Evolutionary conservation across 2,113 vertebrate genomes (phyloP).

Genomic region (Alligator mississippiensis): DNA sequence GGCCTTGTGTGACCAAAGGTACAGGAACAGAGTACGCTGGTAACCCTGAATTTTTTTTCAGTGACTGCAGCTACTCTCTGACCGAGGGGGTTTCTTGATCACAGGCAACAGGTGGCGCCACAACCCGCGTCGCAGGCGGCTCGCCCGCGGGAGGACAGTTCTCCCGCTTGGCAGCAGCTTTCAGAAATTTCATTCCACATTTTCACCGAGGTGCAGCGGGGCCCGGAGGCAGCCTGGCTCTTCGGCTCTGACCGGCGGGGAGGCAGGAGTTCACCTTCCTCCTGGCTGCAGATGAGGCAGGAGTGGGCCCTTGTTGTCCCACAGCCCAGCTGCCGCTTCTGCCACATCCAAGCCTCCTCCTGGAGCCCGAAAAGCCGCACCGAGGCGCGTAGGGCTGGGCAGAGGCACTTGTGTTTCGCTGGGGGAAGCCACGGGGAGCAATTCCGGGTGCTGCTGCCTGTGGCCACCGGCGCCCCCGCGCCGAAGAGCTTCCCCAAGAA

Average conservation of each 20-base stretch:
- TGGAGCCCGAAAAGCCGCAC: no score
- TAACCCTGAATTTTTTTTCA: neutral
- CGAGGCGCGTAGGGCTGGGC: neutral
- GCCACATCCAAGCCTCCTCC: no score
- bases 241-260: no score
- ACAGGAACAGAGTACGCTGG: neutral
- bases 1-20: neutral
- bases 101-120: neutral
- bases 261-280: no score
- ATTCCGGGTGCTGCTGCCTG: neutral
- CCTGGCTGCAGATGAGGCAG: no score
- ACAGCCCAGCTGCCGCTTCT: no score
- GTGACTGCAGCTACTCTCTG: neutral
- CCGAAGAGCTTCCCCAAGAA: no score
- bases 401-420: fast-evolving
- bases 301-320: no score
- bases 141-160: neutral
- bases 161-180: neutral
- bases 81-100: neutral
- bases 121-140: neutral
- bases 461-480: fast-evolving
- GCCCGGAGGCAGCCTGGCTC: fast-evolving
- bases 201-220: neutral
- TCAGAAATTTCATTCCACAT: neutral
- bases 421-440: constrained; percentile 36